phyloP scores from a whole-genome alignment of 1,140 invertebrate genomes.

The Xylocopa sonorina region DNA sequence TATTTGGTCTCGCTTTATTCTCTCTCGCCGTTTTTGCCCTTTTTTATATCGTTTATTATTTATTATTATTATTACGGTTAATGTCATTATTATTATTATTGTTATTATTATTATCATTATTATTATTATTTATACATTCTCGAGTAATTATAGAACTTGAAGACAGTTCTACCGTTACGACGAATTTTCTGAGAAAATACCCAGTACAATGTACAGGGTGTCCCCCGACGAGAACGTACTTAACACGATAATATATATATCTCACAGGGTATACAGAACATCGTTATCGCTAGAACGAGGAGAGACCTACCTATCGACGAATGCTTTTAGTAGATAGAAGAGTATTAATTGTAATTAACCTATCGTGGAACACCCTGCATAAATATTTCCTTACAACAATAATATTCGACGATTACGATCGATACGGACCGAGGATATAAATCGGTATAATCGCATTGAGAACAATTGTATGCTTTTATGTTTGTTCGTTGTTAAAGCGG shows the following conservation, averaged over 20 bases:
- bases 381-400: conserved; percentile 56
- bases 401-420: conserved; percentile 49
- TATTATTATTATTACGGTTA: background rate
- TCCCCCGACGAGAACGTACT: conserved; percentile 55
- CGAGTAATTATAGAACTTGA: conserved; percentile 44
- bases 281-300: conserved; percentile 30
- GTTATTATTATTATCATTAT: background rate
- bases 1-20: conserved; percentile 45
- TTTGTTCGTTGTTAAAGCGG: conserved; percentile 57
- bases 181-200: conserved; percentile 61
- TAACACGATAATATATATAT: conserved; percentile 8
- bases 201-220: conserved; percentile 65
- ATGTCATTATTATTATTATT: background rate
- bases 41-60: conserved; percentile 46
- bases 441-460: conserved; percentile 59
- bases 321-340: conserved; percentile 16
- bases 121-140: conserved; percentile 15
- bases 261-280: conserved; percentile 12
- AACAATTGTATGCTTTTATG: conserved; percentile 54
- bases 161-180: conserved; percentile 59
- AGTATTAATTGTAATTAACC: conserved; percentile 23
- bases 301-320: conserved; percentile 42
- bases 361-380: conserved; percentile 71
- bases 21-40: conserved; percentile 58
- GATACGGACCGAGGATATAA: conserved; percentile 59